phyloP scores from a whole-genome alignment of 2,888 invertebrate genomes.

The Agrilus biguttatus region DNA sequence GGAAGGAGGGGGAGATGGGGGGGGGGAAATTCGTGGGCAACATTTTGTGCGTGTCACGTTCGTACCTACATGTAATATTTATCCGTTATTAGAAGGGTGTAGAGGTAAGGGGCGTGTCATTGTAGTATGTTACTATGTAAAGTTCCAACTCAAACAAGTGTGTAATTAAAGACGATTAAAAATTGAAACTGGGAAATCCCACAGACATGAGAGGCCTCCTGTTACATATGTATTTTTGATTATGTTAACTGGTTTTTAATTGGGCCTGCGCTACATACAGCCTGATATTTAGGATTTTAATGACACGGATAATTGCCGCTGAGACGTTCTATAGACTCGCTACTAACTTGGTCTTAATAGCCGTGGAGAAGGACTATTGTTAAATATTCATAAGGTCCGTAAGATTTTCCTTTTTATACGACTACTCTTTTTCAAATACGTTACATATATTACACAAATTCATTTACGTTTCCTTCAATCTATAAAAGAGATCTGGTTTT shows the following conservation, averaged over 20 bases:
- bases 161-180: slow-evolving; percentile 11
- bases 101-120: no score
- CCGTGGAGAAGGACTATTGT: no score
- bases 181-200: slow-evolving; percentile 7
- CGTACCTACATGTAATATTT: slow-evolving; percentile 5
- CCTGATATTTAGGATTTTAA: no score
- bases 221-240: slow-evolving; percentile 8
- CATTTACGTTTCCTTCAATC: no score
- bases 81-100: slow-evolving; percentile 9
- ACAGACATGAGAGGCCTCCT: background rate
- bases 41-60: slow-evolving; percentile 9
- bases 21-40: slow-evolving; percentile 5
- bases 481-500: no score
- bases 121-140: slow-evolving; percentile 5
- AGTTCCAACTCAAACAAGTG: slow-evolving; percentile 7
- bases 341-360: no score
- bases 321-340: no score
- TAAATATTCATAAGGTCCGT: no score
- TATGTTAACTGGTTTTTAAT: slow-evolving; percentile 10
- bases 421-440: no score
- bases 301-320: no score
- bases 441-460: no score
- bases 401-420: no score
- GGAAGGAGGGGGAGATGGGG: slow-evolving; percentile 9
- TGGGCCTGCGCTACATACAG: slow-evolving; percentile 7